Conservation (phyloP, 2,888 invertebrate genomes). For the Cacoxenus indagator region DNA sequence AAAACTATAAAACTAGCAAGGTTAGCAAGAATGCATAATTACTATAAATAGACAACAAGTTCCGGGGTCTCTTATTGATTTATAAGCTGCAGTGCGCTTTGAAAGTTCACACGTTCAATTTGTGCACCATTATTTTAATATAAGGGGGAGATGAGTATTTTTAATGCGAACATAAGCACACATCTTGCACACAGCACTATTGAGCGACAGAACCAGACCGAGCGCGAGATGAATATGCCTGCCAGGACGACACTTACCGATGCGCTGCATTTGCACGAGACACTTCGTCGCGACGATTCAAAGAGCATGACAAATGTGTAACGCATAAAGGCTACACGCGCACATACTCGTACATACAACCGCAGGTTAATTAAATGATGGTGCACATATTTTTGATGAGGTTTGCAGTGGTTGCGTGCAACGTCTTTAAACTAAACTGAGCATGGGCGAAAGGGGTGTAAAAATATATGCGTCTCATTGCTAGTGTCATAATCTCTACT, state of each 20-base stretch:
- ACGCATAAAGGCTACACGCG: background rate
- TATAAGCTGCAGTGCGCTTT: background rate
- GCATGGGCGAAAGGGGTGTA: background rate
- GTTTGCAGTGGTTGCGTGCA: too few relatives aligned
- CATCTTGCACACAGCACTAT: background rate
- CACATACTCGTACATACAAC: conserved; percentile 3
- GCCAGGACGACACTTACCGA: background rate
- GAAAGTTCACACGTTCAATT: conserved; percentile 45
- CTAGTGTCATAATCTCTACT: conserved; percentile 44
- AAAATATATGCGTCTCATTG: background rate
- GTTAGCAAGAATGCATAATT: conserved; percentile 19
- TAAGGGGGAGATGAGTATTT: background rate
- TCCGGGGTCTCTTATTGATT: background rate
- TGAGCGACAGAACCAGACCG: conserved; percentile 12
- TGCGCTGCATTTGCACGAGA: background rate
- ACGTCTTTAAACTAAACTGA: background rate
- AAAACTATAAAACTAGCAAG: conserved; percentile 33
- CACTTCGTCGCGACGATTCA: background rate
- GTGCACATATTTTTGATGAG: too few relatives aligned
- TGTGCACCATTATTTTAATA: too few relatives aligned
- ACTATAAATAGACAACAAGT: conserved; percentile 29
- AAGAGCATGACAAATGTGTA: background rate
- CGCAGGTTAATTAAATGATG: too few relatives aligned
- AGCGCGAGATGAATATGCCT: background rate
- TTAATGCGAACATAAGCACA: background rate